Evolutionary conservation across 2,113 vertebrate species (phyloP), one percentile per base, ranked within the genome.

Genomic region (Aplodontia rufa): DNA sequence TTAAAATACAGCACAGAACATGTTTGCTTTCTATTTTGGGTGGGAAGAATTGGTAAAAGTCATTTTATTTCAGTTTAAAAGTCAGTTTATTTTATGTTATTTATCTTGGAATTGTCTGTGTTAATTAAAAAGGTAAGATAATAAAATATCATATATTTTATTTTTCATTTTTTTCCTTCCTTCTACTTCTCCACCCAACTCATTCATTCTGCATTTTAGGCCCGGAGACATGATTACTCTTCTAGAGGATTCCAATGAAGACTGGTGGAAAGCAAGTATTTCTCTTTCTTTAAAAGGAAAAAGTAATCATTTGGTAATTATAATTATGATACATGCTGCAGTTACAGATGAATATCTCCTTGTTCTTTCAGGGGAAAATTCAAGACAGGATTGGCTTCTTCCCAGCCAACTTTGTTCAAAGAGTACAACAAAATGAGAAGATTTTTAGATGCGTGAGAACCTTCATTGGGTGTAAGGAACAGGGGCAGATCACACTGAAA

Each of bases 191-290:
- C 68, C 17, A 72, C 32, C 17, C 20, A 81, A 87, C 11, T 71
- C 45, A 47, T 95, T 62, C 58, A 82, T 90, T 84, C 96, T 97
- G 53, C 86, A 93, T 97, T 98, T 45, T 96, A 99, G 99, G 90
- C 99, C 99, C 51, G 99, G 99, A 94, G 99, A 99, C 97, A 99
- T 99, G 97, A 99, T 99, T 96, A 98, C 99, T 75, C 97, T 99
- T 92, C 98, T 99, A 58, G 99, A 99, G 86, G 99, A 99, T 96
- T 99, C 99, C 78, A 99, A 99, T 87, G 99, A 99, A 92, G 99
- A 99, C 96, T 99, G 99, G 99, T 99, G 99, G 99, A 99, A 99
- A 99, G 99, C 99, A 91, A 90, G 96, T 86, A 55, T 80, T 79
- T 90, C n/a, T 42, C 13, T 32, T 82, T 92, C 47, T 85, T 62